Base-by-base conservation (phyloP, 23 tunicate genomes). In the Phallusia fumigata region DNA sequence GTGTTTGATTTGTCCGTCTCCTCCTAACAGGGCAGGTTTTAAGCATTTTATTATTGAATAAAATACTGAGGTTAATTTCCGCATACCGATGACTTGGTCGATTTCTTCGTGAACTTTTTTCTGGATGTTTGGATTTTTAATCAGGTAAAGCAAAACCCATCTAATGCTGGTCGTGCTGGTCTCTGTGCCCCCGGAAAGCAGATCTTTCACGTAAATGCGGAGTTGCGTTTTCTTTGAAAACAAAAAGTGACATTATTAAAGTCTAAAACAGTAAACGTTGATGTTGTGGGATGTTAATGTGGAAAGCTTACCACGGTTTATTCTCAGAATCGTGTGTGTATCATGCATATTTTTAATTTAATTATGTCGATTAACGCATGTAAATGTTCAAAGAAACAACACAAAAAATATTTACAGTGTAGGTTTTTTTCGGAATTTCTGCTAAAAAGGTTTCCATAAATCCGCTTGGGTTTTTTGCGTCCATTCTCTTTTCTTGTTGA, bases 21-120 rank as follows among this genome's bases (percentile, higher is more conserved):
- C 8, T 2, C 81, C 81, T 77, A 36, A 32, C 5, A n/a, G n/a
- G n/a, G n/a, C n/a, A n/a, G n/a, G n/a, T n/a, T n/a, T n/a, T n/a
- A n/a, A n/a, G n/a, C n/a, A n/a, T n/a, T n/a, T n/a, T n/a, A n/a
- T n/a, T n/a, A n/a, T n/a, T 40, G 47, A 40, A 40, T 3, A 40
- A 5, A 40, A 40, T 40, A 40, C 47, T 40, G 47, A 5, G 10
- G 10, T n/a, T n/a, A n/a, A n/a, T 52, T n/a, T n/a, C n/a, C n/a
- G 31, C 32, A 12, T 77, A 82, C 85, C 77, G 5, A 82, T 30
- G 3, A 65, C 52, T 10, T 10, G 26, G 65, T 82, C 77, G 15
- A 82, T 82, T 24, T 82, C 85, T 1, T 82, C 77, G 16, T 82
- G 85, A 21, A 82, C 85, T 82, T 82, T 82, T 13, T 82, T 24